Base-by-base conservation (phyloP, 2,113 vertebrate genomes). In the Steatornis caripensis region DNA sequence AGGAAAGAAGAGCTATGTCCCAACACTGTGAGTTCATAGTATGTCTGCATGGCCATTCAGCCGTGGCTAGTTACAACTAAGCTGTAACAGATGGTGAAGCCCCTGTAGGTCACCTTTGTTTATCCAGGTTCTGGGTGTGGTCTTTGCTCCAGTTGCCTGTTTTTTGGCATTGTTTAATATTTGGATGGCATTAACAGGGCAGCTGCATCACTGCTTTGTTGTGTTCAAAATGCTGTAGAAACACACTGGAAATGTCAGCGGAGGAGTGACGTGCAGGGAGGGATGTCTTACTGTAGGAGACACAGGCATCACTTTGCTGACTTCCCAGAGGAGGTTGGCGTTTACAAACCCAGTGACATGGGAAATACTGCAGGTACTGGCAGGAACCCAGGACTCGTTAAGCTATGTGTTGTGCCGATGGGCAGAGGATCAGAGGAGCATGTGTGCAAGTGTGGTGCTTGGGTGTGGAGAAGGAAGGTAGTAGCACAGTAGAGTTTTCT, bases 31-130 rank as follows among this genome's bases (percentile, higher is more conserved):
- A 77, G 70, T 66, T 74, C 1, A 3, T 32, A 41, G 45, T 34
- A 20, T 3, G 4, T 65, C 62, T 54, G 61, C 2, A 1, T 81
- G 95, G 78, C 79, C 54, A 18, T 87, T 65, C 79, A 71, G 46
- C 72, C 66, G 75, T 27, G 36, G 72, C 46, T 86, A 18, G 85
- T 90, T 92, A 90, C 75, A 22, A 6, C 71, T 96, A 84, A 96
- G 92, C 82, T 0, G 0, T 88, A 90, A 90, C 83, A 84, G 92
- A 88, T 88, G 88, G 88, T 74, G 60, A 26, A 86, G 75, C 60
- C 36, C 87, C 77, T 93, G 36, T 51, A 91, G 90, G 82, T 93
- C 93, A 84, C 77, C 58, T 83, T 87, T 94, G 84, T 94, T 96
- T 88, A 92, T n/a, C 9, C 79, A 86, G 46, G 51, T 87, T 91